Evolutionary conservation across 2,797 vertebrate genomes (phyloP).

Genomic region (Diceros bicornis): DNA sequence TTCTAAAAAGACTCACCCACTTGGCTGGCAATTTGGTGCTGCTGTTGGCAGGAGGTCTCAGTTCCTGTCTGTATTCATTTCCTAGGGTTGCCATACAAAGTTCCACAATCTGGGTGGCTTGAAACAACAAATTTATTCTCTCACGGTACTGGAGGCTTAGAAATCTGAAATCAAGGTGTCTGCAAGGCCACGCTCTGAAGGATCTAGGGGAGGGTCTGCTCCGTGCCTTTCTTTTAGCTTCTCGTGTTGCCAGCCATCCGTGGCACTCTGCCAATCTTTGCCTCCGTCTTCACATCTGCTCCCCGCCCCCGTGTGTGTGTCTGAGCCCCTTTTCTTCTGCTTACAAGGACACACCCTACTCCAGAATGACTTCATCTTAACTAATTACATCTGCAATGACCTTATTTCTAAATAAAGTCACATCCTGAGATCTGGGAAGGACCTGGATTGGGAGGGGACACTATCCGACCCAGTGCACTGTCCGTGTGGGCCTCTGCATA

Average conservation of each 20-base stretch:
- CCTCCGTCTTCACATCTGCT: neutral
- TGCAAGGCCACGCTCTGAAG: neutral
- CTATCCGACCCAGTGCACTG: neutral
- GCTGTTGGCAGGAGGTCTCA: neutral
- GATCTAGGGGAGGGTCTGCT: neutral
- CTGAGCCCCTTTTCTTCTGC: neutral
- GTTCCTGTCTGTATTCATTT: neutral
- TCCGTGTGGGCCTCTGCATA: neutral
- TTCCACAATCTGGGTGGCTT: neutral
- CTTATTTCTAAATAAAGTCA: neutral
- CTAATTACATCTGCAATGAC: neutral
- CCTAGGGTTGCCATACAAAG: neutral
- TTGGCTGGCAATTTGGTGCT: neutral
- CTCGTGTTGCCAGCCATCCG: neutral
- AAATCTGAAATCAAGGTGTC: neutral
- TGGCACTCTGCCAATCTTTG: neutral
- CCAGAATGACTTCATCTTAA: neutral
- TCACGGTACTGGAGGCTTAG: neutral
- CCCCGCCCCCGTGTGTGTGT: neutral
- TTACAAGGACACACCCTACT: neutral
- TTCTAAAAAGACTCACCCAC: neutral
- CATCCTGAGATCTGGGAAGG: neutral
- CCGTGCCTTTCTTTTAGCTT: neutral
- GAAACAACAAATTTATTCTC: neutral
- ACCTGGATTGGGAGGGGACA: neutral